These are phyloP conservation scores for Drosophila atripex DNA, from an alignment of 2,888 invertebrate genomes.

Conservation along the genomic window DNA sequence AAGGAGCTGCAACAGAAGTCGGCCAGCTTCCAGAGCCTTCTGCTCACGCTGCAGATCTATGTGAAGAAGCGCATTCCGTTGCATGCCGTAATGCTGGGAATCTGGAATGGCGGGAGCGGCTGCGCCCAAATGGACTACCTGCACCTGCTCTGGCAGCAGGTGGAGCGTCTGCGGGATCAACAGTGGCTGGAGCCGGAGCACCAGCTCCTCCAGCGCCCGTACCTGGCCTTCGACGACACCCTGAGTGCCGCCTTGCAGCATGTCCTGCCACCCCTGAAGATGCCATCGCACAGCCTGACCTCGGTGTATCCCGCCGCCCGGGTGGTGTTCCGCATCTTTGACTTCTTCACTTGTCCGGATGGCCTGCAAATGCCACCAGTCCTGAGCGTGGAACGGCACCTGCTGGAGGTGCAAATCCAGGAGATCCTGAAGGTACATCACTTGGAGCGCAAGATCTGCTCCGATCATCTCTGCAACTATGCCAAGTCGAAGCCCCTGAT, in stretches of 20 bases:
- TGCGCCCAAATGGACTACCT: constrained; percentile 96
- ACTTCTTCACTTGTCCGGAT: constrained; percentile 93
- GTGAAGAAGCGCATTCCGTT: constrained; percentile 95
- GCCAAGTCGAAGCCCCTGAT: constrained; percentile 94
- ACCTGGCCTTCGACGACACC: constrained; percentile 96
- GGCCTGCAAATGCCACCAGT: constrained; percentile 96
- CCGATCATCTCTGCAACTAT: constrained; percentile 93
- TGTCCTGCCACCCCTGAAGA: constrained; percentile 88
- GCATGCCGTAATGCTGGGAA: constrained; percentile 94
- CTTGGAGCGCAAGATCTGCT: constrained; percentile 96
- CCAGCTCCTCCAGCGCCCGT: constrained; percentile 96
- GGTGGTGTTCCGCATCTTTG: constrained; percentile 97
- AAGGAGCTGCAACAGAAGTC: constrained; percentile 97
- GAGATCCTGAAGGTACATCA: constrained; percentile 95
- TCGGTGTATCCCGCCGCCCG: constrained; percentile 96
- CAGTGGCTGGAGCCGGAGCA: constrained; percentile 93
- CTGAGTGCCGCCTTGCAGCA: constrained; percentile 98
- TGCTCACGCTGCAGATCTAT: constrained; percentile 95
- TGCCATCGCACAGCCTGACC: constrained; percentile 82
- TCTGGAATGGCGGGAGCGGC: constrained; percentile 95
- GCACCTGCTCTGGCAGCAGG: constrained; percentile 97
- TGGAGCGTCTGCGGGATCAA: constrained; percentile 93
- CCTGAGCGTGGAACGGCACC: constrained; percentile 98
- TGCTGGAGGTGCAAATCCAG: constrained; percentile 97
- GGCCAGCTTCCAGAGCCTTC: constrained; percentile 92